Conservation (phyloP, 2,888 invertebrate genomes). For the Chymomyza caudatula region DNA sequence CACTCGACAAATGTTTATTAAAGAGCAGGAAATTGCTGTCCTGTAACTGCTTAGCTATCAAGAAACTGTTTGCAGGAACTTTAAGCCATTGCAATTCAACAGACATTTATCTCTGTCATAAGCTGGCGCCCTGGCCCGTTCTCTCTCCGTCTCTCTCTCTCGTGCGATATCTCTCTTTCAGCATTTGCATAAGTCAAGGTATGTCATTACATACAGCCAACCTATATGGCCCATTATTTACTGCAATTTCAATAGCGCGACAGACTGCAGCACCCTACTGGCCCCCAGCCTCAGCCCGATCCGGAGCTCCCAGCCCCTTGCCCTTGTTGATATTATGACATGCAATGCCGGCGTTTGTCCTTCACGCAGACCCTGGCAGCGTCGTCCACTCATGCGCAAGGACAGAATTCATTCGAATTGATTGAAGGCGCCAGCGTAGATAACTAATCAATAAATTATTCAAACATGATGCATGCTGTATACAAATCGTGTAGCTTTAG, state of each 20-base stretch:
- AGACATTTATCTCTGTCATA: background rate
- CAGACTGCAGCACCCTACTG: constrained; percentile 3
- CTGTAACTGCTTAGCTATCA: background rate
- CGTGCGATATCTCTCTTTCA: background rate
- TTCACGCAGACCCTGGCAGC: background rate
- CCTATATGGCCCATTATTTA: constrained; percentile 46
- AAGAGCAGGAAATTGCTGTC: too few species aligned
- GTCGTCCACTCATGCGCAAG: constrained; percentile 65
- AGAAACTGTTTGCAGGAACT: background rate
- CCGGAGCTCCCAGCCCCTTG: background rate
- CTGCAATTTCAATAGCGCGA: constrained; percentile 60
- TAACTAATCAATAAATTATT: constrained; percentile 68
- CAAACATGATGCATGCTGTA: constrained; percentile 41
- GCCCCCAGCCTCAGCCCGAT: too few species aligned
- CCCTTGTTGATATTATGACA: background rate
- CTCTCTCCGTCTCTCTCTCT: background rate
- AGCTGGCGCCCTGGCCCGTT: too few species aligned
- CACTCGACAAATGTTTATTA: too few species aligned
- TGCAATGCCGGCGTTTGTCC: background rate
- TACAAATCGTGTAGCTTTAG: background rate
- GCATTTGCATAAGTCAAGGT: background rate
- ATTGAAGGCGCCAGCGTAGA: constrained; percentile 59
- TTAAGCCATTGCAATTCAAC: background rate
- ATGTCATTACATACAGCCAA: background rate
- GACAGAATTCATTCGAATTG: constrained; percentile 65